phyloP scores from a whole-genome alignment of 2,888 invertebrate species.

The Dusona sp. region DNA sequence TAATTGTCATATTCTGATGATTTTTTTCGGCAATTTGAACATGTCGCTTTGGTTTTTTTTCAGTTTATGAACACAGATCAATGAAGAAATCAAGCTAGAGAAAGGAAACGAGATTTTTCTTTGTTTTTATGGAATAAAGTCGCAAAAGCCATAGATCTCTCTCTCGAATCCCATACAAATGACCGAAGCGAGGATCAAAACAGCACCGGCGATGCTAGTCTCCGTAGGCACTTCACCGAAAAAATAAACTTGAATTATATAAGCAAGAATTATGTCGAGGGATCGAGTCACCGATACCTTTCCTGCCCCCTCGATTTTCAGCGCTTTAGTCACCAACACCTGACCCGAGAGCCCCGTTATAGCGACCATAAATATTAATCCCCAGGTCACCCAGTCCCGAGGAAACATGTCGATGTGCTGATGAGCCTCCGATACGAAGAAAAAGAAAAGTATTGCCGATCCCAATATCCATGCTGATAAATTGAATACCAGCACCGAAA shows the following conservation, averaged over 20 bases:
- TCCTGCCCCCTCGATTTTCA: conserved; percentile 85
- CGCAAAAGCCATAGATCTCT: conserved; percentile 82
- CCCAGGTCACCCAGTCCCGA: conserved; percentile 79
- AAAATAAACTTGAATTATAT: conserved; percentile 83
- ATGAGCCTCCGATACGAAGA: conserved; percentile 75
- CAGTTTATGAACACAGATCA: not conserved
- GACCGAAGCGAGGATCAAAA: conserved; percentile 83
- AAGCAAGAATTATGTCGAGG: conserved; percentile 85
- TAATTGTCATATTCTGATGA: not conserved
- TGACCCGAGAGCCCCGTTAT: conserved; percentile 84
- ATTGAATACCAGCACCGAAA: conserved; percentile 84
- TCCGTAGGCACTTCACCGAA: conserved; percentile 84
- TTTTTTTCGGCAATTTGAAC: not conserved
- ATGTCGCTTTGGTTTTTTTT: not conserved
- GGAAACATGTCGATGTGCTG: conserved; percentile 75
- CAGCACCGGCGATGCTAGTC: conserved; percentile 83
- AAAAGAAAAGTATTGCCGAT: conserved; percentile 80
- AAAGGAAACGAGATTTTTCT: not conserved
- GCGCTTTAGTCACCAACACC: conserved; percentile 84
- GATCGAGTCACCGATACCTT: conserved; percentile 85
- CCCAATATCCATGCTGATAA: conserved; percentile 83
- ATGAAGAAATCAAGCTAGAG: not conserved
- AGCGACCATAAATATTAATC: conserved; percentile 79
- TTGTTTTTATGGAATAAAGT: conserved; percentile 79
- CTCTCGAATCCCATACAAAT: conserved; percentile 85